Base-by-base conservation (phyloP, 2,888 invertebrate genomes). In the Blastobasis lacticolella region DNA sequence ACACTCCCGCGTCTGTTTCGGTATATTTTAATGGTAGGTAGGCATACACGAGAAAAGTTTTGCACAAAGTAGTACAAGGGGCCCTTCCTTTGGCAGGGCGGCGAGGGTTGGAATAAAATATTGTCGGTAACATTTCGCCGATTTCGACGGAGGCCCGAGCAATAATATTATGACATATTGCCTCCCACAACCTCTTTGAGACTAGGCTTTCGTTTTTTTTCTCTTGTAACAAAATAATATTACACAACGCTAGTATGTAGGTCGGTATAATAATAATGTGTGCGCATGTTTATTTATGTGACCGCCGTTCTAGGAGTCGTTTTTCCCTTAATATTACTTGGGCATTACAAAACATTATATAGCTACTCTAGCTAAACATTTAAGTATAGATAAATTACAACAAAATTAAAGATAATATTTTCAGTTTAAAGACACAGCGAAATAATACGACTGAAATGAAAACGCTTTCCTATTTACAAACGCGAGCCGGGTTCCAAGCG, bases 131-230 rank as follows among this genome's bases (percentile, higher is more conserved):
- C 77, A 73, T 77, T 76, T 67, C 65, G 73, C 68, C 76, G 71
- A 78, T 78, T 81, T 75, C 68, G 73, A 78, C 62, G 73, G 74
- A 81, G 82, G 78, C 76, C 73, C 63, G 68, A 73, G 82, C 81
- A 85, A 86, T 87, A 86, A 86, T 85, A 85, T 86, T 87, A 81
- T 86, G 85, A 87, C 83, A 78, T 83, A 88, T 87, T 82, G 81
- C 84, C 78, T 78, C 73, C 71, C 64, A 60, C 63, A 70, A 68
- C 71, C 74, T 75, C 74, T 78, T 75, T 76, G 73, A 71, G 62
- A 61, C 66, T 62, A 58, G 57, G 68, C 70, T 49, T 54, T 51
- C 45, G n/a, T 38, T 46, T 10, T 42, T 46, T 54, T 54, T 51
- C 23, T 45, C 46, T 50, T 43, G 37, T 42, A 37, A 38, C 38